Base-by-base conservation (phyloP, 2,113 vertebrate genomes). In the Fregata magnificens region DNA sequence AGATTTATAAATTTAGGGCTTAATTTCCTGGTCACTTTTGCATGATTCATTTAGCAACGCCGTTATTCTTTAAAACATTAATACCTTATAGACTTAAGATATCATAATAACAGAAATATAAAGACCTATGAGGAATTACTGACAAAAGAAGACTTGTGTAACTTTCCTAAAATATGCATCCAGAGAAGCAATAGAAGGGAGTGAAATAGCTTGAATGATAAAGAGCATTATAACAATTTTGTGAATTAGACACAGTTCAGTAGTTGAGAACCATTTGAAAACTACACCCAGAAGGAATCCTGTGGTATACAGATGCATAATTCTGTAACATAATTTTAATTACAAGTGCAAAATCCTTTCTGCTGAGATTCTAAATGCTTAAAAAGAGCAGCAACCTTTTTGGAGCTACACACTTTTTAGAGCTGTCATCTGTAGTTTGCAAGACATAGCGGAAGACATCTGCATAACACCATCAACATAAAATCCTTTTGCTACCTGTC, bases 371-470 rank as follows among this genome's bases (percentile, higher is more conserved):
- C 32, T 58, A 31, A 52, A 67, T 2, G 1, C 21, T 58, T 47
- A 25, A 83, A 82, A 40, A 36, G 9, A 85, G 8, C n/a, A 76
- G 34, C 50, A 81, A 38, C 38, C n/a, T 50, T 77, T 88, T 40
- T 31, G 50, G 38, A 59, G 45, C 44, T 70, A 89, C 71, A 71
- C 53, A 66, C 74, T 67, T 94, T 74, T 62, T 9, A 62, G 47
- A 95, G 87, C 63, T 78, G 88, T 80, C 74, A 95, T 93, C 93
- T 90, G 70, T 49, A 94, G 78, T 82, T 94, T 70, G 61, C 74
- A 95, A 85, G 61, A 47, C 62, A 55, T 32, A 85, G 63, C 52
- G 71, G 40, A 62, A 91, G 65, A 63, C 65, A 82, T 71, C 71
- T 63, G 61, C 67, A 31, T 71, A 65, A 94, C 52, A 70, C 70